Conservation (phyloP, 2,113 vertebrate genomes). For the Condylura cristata region DNA sequence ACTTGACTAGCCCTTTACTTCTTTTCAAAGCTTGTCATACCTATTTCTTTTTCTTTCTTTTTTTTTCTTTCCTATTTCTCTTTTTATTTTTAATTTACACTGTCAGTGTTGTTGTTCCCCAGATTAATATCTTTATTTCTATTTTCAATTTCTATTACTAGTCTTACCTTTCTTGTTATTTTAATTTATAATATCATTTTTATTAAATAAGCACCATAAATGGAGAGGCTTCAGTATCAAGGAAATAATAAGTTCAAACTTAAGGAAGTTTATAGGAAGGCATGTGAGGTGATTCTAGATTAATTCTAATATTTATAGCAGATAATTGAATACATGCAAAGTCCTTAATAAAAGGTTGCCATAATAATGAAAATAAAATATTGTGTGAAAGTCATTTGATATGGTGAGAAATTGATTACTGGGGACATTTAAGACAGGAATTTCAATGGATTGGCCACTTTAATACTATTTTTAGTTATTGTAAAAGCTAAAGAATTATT, state of each 20-base stretch:
- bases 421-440: background rate
- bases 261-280: background rate
- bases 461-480: conserved; percentile 21
- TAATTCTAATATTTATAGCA: background rate
- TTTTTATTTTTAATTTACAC: no score
- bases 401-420: background rate
- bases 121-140: background rate
- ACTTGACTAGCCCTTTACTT: background rate
- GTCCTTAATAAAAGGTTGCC: background rate
- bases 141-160: background rate
- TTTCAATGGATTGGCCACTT: background rate
- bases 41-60: background rate
- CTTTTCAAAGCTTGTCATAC: background rate
- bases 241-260: background rate
- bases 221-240: background rate
- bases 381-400: background rate
- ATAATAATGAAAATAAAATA: background rate
- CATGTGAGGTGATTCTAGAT: background rate
- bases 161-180: background rate
- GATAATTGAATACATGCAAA: background rate
- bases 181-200: background rate
- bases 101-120: no score
- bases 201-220: background rate
- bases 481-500: background rate
- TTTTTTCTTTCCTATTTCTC: background rate